These are phyloP conservation scores for Spheniscus mendiculus DNA, from an alignment of 2,113 vertebrate genomes.

Conservation along the genomic window DNA sequence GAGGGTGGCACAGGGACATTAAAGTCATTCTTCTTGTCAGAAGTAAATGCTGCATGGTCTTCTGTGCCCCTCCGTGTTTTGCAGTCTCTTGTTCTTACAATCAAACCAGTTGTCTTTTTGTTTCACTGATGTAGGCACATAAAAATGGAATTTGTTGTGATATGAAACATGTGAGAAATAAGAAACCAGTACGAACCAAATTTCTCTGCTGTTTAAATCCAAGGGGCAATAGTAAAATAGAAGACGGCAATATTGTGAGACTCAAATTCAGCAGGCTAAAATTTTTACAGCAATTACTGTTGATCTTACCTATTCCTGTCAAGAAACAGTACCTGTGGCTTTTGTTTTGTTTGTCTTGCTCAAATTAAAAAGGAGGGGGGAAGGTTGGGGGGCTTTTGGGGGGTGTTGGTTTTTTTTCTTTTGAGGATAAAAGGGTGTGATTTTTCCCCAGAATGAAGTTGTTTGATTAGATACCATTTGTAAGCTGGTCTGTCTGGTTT, in stretches of 20 bases:
- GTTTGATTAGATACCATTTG: neutral
- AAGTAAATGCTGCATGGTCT: neutral
- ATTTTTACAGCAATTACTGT: neutral
- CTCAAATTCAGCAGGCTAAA: neutral
- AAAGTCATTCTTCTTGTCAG: conserved; percentile 28
- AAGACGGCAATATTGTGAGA: neutral
- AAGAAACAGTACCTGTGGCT: neutral
- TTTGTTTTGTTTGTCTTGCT: neutral
- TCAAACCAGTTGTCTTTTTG: neutral
- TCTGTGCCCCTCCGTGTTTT: neutral
- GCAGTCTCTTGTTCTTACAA: neutral
- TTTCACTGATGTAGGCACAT: neutral
- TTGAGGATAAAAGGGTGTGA: rapidly evolving
- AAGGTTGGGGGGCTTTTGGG: too few relatives aligned
- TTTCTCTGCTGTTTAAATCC: neutral
- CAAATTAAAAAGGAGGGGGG: neutral
- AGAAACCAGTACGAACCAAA: neutral
- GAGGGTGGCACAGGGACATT: neutral
- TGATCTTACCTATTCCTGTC: neutral
- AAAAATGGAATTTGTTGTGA: neutral
- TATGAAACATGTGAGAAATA: neutral
- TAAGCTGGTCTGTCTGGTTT: neutral
- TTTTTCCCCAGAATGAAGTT: neutral
- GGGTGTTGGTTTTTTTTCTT: too few relatives aligned
- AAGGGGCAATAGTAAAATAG: neutral